Base-by-base conservation (phyloP, 2,797 vertebrate genomes). In the Notolabrus celidotus region DNA sequence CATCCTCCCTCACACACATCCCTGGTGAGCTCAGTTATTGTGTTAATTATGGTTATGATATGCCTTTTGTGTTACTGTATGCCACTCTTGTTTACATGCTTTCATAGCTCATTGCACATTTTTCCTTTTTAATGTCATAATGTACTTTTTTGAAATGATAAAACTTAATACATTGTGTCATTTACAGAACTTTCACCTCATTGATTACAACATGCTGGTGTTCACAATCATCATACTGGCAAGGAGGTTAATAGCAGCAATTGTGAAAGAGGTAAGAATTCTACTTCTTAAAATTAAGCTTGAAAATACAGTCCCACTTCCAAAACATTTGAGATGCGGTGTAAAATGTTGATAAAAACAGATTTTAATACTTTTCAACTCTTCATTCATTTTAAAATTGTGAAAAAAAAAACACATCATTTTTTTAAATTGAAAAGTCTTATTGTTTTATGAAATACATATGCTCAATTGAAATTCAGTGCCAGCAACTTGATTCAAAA, bases 151-250 rank as follows among this genome's bases (percentile, higher is more conserved):
- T 22, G 17, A 2, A 12, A 38, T 2, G 62, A 29, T 67, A 63
- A 73, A 53, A 19, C 17, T 25, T 2, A 64, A 23, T 59, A 7
- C 10, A 1, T 67, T 0, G 74, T 41, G 0, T 68, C 7, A 16
- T 85, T 74, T 74, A 10, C 94, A 99, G 97, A 99, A 99, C 86
- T 99, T 99, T 67, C 98, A 99, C 82, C 95, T 99, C 22, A 99
- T 99, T 39, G 97, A 99, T 92, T 99, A 98, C 93, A 99, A 99
- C 90, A 96, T 99, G 95, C 92, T 99, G 92, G 94, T 96, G 5
- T 97, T 99, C 93, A 98, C 95, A 1, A 71, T 97, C 67, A 97
- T 99, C 55, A 96, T 99, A 68, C 90, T 99, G 87, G 97, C 97
- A 15, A 95, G 98, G 55, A 95, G 98, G 59, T 90, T 99, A 86